Evolutionary conservation across 1,140 invertebrate species (phyloP).

Genomic region (Aphaenogaster floridana): DNA sequence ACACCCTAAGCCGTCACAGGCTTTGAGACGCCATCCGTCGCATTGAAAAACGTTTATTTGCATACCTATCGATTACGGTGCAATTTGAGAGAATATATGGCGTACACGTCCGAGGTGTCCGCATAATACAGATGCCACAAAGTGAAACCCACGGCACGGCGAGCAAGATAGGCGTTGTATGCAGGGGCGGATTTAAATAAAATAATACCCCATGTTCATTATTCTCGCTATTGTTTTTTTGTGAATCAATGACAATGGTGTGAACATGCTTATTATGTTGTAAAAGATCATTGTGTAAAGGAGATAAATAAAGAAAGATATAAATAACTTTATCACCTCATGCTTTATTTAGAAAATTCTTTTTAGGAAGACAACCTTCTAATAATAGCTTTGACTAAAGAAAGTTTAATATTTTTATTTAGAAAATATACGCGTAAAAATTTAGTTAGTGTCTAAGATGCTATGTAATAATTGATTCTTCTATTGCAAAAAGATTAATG

Average conservation of each 20-base stretch:
- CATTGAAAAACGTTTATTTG: conserved; percentile 50
- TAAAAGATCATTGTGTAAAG: neutral
- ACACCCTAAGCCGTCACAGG: conserved; percentile 2
- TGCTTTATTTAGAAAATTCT: neutral
- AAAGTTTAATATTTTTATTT: neutral
- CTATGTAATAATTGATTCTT: neutral
- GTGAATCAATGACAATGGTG: neutral
- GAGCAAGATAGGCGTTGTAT: conserved; percentile 31
- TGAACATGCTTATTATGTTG: conserved; percentile 2
- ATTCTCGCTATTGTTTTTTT: conserved; percentile 7
- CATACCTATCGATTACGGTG: conserved; percentile 69
- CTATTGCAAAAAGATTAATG: neutral
- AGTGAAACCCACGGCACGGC: conserved; percentile 67
- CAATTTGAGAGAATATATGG: conserved; percentile 69
- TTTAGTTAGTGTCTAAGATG: neutral
- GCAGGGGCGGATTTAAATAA: conserved; percentile 52
- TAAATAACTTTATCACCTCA: neutral
- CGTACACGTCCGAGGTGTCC: conserved; percentile 61
- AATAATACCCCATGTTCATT: neutral
- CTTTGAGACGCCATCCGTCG: conserved; percentile 28
- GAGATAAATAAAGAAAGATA: neutral
- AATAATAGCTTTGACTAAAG: neutral
- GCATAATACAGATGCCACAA: conserved; percentile 75
- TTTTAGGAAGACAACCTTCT: neutral
- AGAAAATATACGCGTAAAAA: neutral